phyloP scores from a whole-genome alignment of 2,113 vertebrate genomes.

The Lethenteron camtschaticum region DNA sequence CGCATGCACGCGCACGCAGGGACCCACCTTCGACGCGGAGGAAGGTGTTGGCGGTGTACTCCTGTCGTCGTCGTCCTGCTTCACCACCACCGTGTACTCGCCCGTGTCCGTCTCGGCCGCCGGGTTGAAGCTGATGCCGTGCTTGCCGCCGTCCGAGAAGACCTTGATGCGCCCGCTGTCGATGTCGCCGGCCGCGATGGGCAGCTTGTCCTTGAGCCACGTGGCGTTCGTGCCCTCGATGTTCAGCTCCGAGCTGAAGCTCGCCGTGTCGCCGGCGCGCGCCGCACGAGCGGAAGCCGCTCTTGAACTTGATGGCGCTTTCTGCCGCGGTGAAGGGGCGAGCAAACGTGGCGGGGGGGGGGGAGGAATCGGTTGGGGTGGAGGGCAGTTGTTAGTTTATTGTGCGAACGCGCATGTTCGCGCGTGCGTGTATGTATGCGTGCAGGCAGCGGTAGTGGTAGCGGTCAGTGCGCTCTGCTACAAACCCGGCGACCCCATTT shows the following conservation, averaged over 20 bases:
- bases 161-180: conserved; percentile 7
- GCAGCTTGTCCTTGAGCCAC: conserved; percentile 21
- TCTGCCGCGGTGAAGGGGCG: neutral
- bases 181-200: conserved; percentile 13
- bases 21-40: too few relatives aligned
- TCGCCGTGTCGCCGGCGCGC: conserved; percentile 20
- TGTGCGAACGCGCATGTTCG: too few relatives aligned
- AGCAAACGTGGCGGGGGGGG: too few relatives aligned
- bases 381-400: too few relatives aligned
- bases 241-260: conserved; percentile 23
- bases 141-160: conserved; percentile 18
- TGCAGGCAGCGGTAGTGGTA: too few relatives aligned
- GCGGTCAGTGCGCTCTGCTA: too few relatives aligned
- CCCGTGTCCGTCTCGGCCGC: conserved; percentile 19
- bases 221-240: conserved; percentile 21
- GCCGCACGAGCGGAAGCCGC: conserved; percentile 20
- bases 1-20: too few relatives aligned
- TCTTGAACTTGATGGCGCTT: conserved; percentile 21
- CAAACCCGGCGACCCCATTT: too few relatives aligned
- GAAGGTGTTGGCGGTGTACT: conserved; percentile 17
- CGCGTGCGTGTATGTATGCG: too few relatives aligned
- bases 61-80: conserved; percentile 18
- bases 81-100: conserved; percentile 16
- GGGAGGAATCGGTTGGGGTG: too few relatives aligned
- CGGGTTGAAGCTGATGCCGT: conserved; percentile 20